phyloP scores from a whole-genome alignment of 2,888 invertebrate genomes.

The Campaea margaritaria region DNA sequence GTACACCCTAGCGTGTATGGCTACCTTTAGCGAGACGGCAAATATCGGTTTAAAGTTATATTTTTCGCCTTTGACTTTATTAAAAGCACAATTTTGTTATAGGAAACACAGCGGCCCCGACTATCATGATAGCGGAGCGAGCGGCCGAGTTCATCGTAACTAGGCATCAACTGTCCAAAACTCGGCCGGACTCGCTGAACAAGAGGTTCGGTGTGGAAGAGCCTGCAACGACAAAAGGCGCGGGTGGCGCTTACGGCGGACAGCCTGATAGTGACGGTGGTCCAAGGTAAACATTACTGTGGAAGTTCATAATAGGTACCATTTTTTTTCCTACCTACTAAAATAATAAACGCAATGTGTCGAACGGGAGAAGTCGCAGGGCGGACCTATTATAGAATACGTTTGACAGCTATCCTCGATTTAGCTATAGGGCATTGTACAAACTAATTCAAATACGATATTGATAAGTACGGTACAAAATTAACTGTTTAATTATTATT shows the following conservation, averaged over 20 bases:
- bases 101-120: conserved; percentile 85
- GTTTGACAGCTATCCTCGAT: no score
- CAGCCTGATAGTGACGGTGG: neutral
- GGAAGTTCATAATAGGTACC: no score
- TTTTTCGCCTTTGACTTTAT: no score
- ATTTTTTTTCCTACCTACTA: neutral
- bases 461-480: no score
- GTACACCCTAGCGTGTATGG: no score
- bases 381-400: no score
- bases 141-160: conserved; percentile 81
- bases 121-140: conserved; percentile 86
- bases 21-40: no score
- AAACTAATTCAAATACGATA: no score
- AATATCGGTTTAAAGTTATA: no score
- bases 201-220: conserved; percentile 55
- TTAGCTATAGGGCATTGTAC: no score
- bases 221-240: conserved; percentile 39
- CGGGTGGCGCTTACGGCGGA: conserved; percentile 37
- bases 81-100: conserved; percentile 25
- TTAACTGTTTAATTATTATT: no score
- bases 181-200: conserved; percentile 48
- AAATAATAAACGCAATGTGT: neutral
- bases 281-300: conserved; percentile 15
- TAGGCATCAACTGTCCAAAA: conserved; percentile 71
- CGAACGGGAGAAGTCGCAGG: no score